A percentile compares a stretch with the other conserved stretches of the same genome.
Evolutionary conservation across 2,113 vertebrate genomes (phyloP).

Genomic region (Falcunculus frontatus): DNA sequence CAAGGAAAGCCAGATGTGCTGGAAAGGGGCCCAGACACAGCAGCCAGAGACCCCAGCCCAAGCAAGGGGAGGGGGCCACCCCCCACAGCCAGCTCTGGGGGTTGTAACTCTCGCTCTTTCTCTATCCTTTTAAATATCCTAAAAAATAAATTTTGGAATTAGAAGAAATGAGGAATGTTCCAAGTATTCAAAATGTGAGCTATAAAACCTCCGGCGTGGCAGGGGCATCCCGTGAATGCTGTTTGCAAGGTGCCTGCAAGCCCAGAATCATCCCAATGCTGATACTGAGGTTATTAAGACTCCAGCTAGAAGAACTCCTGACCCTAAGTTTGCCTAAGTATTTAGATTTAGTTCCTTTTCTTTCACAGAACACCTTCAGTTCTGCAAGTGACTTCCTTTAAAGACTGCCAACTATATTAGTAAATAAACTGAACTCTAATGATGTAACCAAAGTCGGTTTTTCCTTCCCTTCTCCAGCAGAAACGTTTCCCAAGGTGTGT

Average conservation of each 20-base stretch:
- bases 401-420: slow-evolving; percentile 62
- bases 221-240: not conserved
- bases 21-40: not conserved
- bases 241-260: slow-evolving; percentile 22
- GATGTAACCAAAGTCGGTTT: slow-evolving; percentile 50
- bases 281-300: slow-evolving; percentile 40
- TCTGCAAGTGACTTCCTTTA: slow-evolving; percentile 68
- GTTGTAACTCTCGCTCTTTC: not conserved
- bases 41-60: not conserved
- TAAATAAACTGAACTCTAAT: slow-evolving; percentile 69
- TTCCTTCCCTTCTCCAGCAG: slow-evolving; percentile 52
- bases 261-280: not conserved
- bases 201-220: slow-evolving; percentile 21
- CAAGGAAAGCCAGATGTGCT: not conserved
- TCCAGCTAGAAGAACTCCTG: slow-evolving; percentile 48
- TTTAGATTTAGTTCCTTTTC: not conserved
- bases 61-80: not conserved
- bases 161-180: slow-evolving; percentile 73
- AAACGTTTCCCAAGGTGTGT: slow-evolving; percentile 13
- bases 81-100: not conserved
- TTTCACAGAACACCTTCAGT: slow-evolving; percentile 1
- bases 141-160: slow-evolving; percentile 57
- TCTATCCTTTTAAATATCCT: not conserved
- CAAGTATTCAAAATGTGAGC: slow-evolving; percentile 61
- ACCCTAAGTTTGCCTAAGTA: not conserved